A percentile compares a stretch with the other conserved stretches of the same genome.
These are phyloP conservation scores for Xyrauchen texanus DNA, from an alignment of 2,113 vertebrate species.

Conservation along the genomic window DNA sequence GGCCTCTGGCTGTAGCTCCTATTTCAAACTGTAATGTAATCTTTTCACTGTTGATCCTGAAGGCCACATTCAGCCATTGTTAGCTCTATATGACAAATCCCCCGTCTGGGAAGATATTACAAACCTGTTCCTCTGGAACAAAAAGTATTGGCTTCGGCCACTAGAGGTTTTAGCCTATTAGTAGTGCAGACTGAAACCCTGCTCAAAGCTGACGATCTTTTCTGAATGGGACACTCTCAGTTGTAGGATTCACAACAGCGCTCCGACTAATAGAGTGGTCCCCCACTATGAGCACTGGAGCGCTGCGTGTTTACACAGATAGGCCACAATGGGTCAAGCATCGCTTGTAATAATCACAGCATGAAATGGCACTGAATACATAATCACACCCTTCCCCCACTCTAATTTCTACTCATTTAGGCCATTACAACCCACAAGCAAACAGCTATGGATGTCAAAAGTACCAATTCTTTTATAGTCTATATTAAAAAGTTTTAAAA, in stretches of 20 bases:
- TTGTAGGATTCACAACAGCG: background rate
- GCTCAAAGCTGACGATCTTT: background rate
- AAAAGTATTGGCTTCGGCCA: background rate
- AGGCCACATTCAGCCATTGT: slow-evolving; percentile 5
- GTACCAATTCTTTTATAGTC: too few relatives aligned
- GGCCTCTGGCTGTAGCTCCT: slow-evolving; percentile 3
- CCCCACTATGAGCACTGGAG: background rate
- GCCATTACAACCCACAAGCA: background rate
- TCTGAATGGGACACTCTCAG: too few relatives aligned
- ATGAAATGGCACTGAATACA: background rate
- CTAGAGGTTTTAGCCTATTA: background rate
- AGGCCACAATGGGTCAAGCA: slow-evolving; percentile 2
- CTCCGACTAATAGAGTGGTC: background rate
- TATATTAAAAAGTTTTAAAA: too few relatives aligned
- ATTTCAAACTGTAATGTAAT: slow-evolving; percentile 13
- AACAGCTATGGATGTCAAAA: too few relatives aligned
- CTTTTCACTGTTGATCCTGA: slow-evolving; percentile 12
- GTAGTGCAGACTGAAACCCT: background rate
- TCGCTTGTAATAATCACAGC: background rate
- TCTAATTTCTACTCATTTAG: background rate
- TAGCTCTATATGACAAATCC: slow-evolving; percentile 5
- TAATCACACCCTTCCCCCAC: background rate
- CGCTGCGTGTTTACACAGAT: slow-evolving; percentile 10
- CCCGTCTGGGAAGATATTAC: slow-evolving; percentile 1
- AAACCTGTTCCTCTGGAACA: background rate